Evolutionary conservation across 2,113 vertebrate species (phyloP), one percentile per base, ranked within the genome.

Genomic region (Castor canadensis): DNA sequence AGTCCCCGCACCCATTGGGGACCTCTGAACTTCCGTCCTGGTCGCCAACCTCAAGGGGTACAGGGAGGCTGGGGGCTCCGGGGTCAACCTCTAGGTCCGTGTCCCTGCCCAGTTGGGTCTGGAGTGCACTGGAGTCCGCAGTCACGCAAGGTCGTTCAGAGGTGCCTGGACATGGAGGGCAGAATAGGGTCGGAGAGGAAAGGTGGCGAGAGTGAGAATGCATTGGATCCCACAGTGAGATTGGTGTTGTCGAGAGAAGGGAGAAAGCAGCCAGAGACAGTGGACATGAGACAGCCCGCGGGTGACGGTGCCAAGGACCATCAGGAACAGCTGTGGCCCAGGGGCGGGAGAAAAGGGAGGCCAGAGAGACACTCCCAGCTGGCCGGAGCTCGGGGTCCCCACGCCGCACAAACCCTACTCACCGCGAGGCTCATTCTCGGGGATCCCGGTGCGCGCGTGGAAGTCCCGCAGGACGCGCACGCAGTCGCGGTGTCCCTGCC

Each of bases 401-500:
- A n/a, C n/a, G n/a, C n/a, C n/a, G n/a, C n/a, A n/a, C n/a, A n/a
- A n/a, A n/a, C n/a, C n/a, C n/a, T n/a, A n/a, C n/a, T n/a, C n/a
- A n/a, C n/a, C n/a, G n/a, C n/a, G n/a, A 4, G 79, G 22, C 75
- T 47, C 49, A 0, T 22, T 30, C 43, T 38, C 9, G 5, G 0
- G 2, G 10, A 58, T 71, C 10, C 1, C 0, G n/a, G n/a, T n/a
- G n/a, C 7, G 69, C 2, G 6, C 35, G 54, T 12, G 92, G 43
- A 83, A 47, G 13, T 98, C 96, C 87, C 97, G 92, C 47, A 98
- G 98, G 43, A 99, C 75, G 16, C 47, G 95, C 4, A 97, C 98
- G 89, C 99, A 98, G 67, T 95, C 98, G 43, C 45, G 56, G 87
- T 99, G 98, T 19, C 98, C 98, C 73, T 99, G 98, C 82, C 98